Evolutionary conservation across 2,113 vertebrate species (phyloP).

Genomic region (Perognathus longimembris): DNA sequence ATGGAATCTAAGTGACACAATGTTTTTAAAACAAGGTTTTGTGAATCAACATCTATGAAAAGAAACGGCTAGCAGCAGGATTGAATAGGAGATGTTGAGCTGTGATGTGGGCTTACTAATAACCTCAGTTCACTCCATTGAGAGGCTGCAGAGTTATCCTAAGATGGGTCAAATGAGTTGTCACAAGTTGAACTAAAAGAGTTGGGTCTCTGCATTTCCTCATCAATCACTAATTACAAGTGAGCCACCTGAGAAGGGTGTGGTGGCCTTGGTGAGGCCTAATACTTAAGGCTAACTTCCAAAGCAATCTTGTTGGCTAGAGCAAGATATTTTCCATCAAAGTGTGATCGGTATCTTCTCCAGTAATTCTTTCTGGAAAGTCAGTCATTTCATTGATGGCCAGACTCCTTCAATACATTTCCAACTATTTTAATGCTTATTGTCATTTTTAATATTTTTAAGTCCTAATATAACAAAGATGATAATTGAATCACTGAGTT

Average conservation of each 20-base stretch:
- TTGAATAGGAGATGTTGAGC: not conserved
- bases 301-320: not conserved
- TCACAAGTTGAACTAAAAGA: not conserved
- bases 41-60: not conserved
- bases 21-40: slow-evolving; percentile 4
- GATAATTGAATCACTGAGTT: slow-evolving; percentile 43
- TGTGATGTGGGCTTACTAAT: not conserved
- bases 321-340: not conserved
- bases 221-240: slow-evolving; percentile 7
- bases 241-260: not conserved
- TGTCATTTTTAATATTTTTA: slow-evolving; percentile 46
- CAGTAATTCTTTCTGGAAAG: slow-evolving; percentile 22
- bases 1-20: not conserved
- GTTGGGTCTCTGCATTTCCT: not conserved
- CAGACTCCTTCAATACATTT: slow-evolving; percentile 31
- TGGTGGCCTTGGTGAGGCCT: not conserved
- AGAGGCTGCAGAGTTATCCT: not conserved
- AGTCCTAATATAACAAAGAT: slow-evolving; percentile 56
- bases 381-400: slow-evolving; percentile 23
- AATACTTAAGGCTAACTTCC: not conserved
- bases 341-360: not conserved
- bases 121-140: not conserved
- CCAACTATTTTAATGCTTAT: slow-evolving; percentile 16
- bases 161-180: not conserved
- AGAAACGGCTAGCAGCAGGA: not conserved